Base-by-base conservation (phyloP, 2,113 vertebrate genomes). In the Trinectes maculatus region DNA sequence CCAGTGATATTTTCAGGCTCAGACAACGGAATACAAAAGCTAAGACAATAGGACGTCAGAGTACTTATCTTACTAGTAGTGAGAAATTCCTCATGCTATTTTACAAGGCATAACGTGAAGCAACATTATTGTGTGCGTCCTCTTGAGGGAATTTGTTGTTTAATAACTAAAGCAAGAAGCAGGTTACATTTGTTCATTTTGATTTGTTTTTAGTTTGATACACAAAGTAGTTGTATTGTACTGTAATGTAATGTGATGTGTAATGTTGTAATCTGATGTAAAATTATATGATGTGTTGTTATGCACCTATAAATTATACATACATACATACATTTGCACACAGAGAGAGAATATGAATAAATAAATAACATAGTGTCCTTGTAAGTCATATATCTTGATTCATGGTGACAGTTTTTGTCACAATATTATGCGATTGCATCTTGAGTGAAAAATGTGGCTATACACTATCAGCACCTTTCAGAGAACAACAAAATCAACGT, bases 341-440 rank as follows among this genome's bases (percentile, higher is more conserved):
- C n/a, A n/a, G n/a, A n/a, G n/a, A n/a, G n/a, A n/a, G n/a, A n/a
- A n/a, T n/a, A n/a, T n/a, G n/a, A n/a, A n/a, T n/a, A n/a, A n/a
- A n/a, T n/a, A n/a, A n/a, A n/a, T n/a, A n/a, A n/a, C n/a, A n/a
- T n/a, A n/a, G n/a, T n/a, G n/a, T n/a, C n/a, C n/a, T n/a, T n/a
- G n/a, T n/a, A n/a, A n/a, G n/a, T n/a, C n/a, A n/a, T n/a, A 52
- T 26, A 8, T 18, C n/a, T 53, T 21, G 21, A 65, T 24, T 3
- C n/a, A 24, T 26, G 16, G 0, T 15, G 21, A 21, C 36, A 3
- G 0, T 19, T 53, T 11, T 26, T 22, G 6, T 3, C 11, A 11
- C n/a, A 37, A 39, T 22, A 70, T 52, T 8, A 47, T 39, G 37
- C 49, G 52, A 21, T 9, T 3, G 60, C 18, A 61, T 66, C 24